Base-by-base conservation (phyloP, 2,888 invertebrate genomes). In the Nebria brevicollis region DNA sequence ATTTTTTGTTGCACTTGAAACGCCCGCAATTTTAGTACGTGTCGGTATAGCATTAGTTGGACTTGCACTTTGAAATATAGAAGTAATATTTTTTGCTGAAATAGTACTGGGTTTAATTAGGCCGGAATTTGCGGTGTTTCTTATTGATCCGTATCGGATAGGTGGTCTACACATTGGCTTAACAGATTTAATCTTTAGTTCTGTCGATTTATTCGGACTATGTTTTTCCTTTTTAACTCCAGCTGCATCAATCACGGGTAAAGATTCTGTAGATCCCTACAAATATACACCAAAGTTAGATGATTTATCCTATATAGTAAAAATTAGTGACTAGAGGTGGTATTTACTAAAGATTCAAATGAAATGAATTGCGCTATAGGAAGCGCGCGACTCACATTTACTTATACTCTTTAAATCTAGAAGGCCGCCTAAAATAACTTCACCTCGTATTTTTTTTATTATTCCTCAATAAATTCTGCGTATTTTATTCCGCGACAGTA, bases 191-290 rank as follows among this genome's bases (percentile, higher is more conserved):
- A 42, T 73, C 2, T 82, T 82, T 26, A 65, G 73, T 2, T 34
- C 42, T 70, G 70, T 43, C 26, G 80, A 77, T 34, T 83, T 77
- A 75, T 83, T 83, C 8, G 83, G 83, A 83, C 83, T 83, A 34
- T 34, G 79, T 34, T 34, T 34, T 2, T 34, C 34, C 34, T 34
- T 34, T 34, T 34, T 34, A 34, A 4, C 5, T 5, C 34, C 5
- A 4, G 2, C 34, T 34, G 34, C 34, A 4, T 5, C 34, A 34
- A 34, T 34, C 1, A 34, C 34, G 0, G 83, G 77, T 11, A 73
- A 73, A 13, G 73, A 73, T 73, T 73, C 73, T 6, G 73, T 41
- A 1, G 73, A 73, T n/a, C 43, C 41, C 73, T 73, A 41, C 20
- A 73, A 15, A 41, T 73, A 15, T 8, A 68, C 8, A 11, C 20